Evolutionary conservation across 2,888 invertebrate genomes (phyloP).

Genomic region (Idaea straminata): DNA sequence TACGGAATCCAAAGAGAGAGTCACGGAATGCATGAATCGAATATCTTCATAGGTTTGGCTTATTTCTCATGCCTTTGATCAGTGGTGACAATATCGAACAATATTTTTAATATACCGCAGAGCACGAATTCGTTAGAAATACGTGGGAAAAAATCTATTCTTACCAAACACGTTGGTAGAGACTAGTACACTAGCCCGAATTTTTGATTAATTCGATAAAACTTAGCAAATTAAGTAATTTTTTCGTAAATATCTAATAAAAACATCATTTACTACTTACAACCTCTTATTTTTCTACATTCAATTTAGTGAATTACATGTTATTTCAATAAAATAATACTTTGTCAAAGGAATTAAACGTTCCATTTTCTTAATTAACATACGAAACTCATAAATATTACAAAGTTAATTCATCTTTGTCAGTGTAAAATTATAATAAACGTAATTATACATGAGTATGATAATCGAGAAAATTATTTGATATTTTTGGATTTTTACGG

Average conservation of each 20-base stretch:
- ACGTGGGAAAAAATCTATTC: no score
- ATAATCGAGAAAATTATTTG: neutral
- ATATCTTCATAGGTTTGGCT: no score
- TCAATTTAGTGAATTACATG: neutral
- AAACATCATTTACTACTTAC: neutral
- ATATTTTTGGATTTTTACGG: neutral
- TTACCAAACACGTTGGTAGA: no score
- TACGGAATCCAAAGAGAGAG: no score
- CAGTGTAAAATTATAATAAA: slow-evolving; percentile 6
- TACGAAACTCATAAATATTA: slow-evolving; percentile 5
- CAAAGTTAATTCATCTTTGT: slow-evolving; percentile 7
- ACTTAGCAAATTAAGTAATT: neutral
- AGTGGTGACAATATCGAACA: no score
- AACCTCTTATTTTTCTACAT: neutral
- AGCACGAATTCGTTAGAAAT: no score
- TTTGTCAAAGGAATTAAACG: neutral
- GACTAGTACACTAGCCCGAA: no score
- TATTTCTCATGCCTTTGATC: no score
- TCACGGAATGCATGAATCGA: no score
- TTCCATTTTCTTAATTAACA: slow-evolving; percentile 9
- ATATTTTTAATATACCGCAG: no score
- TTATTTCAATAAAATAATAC: neutral
- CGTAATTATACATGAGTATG: slow-evolving; percentile 7
- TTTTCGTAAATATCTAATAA: neutral
- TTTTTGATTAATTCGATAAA: no score